Percentiles rank a stretch among this genome's conserved stretches.
phyloP scores from a whole-genome alignment of 2,797 vertebrate species.

The Perodicticus potto region DNA sequence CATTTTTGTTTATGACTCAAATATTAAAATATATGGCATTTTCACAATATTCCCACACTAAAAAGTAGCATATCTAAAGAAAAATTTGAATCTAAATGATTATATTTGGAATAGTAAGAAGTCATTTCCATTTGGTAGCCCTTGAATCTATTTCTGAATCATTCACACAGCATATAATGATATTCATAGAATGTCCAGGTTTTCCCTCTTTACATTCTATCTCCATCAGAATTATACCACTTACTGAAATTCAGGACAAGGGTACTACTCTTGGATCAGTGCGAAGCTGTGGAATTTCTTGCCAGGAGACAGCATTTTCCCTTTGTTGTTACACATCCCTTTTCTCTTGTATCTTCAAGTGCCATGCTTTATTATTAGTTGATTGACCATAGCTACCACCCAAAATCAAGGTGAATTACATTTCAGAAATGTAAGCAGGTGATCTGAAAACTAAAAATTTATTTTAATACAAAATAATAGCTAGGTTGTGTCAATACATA shows the following conservation, averaged over 20 bases:
- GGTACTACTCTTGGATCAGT: not conserved
- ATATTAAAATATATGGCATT: slow-evolving; percentile 38
- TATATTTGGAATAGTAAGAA: slow-evolving; percentile 39
- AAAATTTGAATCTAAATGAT: slow-evolving; percentile 24
- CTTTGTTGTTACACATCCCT: not conserved
- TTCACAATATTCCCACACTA: not conserved
- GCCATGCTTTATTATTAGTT: not conserved
- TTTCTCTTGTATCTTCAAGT: not conserved
- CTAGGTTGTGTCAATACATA: not conserved
- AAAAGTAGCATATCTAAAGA: not conserved
- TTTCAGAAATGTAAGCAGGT: slow-evolving; percentile 40
- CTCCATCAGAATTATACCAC: slow-evolving; percentile 19
- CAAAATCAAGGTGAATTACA: not conserved
- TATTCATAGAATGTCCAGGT: slow-evolving; percentile 36
- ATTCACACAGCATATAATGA: not conserved
- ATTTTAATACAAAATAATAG: slow-evolving; percentile 32
- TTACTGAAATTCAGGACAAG: slow-evolving; percentile 45
- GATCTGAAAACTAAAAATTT: not conserved
- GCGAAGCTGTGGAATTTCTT: not conserved
- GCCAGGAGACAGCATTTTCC: not conserved
- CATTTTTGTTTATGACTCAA: slow-evolving; percentile 45
- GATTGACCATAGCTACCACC: not conserved
- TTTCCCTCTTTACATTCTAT: slow-evolving; percentile 40
- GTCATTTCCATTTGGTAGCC: not conserved
- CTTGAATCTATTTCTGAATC: slow-evolving; percentile 44